Base-by-base conservation (phyloP, 2,888 invertebrate species). In the Drosophila incognita region DNA sequence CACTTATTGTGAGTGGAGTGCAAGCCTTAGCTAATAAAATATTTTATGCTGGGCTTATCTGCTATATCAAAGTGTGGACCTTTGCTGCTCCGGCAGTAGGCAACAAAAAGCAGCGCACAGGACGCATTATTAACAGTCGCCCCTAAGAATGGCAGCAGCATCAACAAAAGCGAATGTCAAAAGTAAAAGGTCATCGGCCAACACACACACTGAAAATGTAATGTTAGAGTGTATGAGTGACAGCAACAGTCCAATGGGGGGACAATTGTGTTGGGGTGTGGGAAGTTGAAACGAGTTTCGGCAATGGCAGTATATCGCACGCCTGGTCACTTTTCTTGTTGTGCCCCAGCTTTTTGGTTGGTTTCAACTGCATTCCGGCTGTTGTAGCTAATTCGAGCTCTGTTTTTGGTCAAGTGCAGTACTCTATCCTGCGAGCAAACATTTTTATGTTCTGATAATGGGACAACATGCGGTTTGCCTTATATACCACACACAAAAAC, bases 31-130 rank as follows among this genome's bases (percentile, higher is more conserved):
- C 83, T 89, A 89, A 86, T 89, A 89, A 86, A 86, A 86, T 89
- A 89, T 86, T 85, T 85, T 89, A 85, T 88, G 86, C 88, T 54
- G 74, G 69, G 82, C 80, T 87, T 87, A 89, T 85, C 88, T 84
- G 78, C 67, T 76, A 74, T 80, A 82, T 82, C 78, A 87, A 85
- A 85, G 76, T 68, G 73, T 70, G 82, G 77, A 83, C 76, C 84
- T 83, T 72, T 74, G 87, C 82, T 81, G 84, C 79, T 83, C 79
- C 69, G 83, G 71, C 86, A 73, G 46, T 52, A 63, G 42, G 52
- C 58, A 62, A 53, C 64, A 87, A 77, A 87, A 76, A 84, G 66
- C 73, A 69, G 69, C 67, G 69, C 77, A 62, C 78, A 75, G 69
- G 64, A 73, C 77, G 77, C 82, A 79, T 82, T 87, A 87, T 89